Percentiles rank a stretch among this genome's conserved stretches.
These are phyloP conservation scores for Pipistrellus kuhlii DNA, from an alignment of 2,797 vertebrate species.

Conservation along the genomic window DNA sequence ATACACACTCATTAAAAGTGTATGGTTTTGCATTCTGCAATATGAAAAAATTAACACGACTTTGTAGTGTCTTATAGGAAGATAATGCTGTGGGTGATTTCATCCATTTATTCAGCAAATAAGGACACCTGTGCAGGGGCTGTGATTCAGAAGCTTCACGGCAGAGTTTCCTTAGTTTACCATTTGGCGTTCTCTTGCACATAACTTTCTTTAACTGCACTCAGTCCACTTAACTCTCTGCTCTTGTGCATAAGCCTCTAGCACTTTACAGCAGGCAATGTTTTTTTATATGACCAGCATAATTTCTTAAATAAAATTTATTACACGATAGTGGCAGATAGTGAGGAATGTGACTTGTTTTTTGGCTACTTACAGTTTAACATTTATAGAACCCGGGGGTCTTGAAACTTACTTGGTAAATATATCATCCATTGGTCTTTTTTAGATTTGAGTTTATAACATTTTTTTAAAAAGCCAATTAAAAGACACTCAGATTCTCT, in stretches of 20 bases:
- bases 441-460: slow-evolving; percentile 26
- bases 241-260: not conserved
- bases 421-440: not conserved
- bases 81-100: slow-evolving; percentile 72
- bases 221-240: slow-evolving; percentile 7
- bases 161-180: slow-evolving; percentile 10
- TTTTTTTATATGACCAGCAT: slow-evolving; percentile 13
- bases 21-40: slow-evolving; percentile 74
- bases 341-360: not conserved
- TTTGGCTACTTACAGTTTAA: slow-evolving; percentile 21
- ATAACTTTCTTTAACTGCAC: not conserved
- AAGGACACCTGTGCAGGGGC: not conserved
- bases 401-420: slow-evolving; percentile 57
- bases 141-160: slow-evolving; percentile 6
- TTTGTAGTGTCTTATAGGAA: slow-evolving; percentile 80
- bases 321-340: not conserved
- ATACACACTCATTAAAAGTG: slow-evolving; percentile 82
- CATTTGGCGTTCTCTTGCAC: not conserved
- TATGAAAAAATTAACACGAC: slow-evolving; percentile 81
- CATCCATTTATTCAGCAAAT: slow-evolving; percentile 51
- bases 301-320: not conserved
- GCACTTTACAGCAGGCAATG: not conserved
- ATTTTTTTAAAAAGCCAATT: not conserved
- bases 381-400: slow-evolving; percentile 33
- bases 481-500: not conserved